phyloP scores from a whole-genome alignment of 2,888 invertebrate species.

The Aethes cnicana region DNA sequence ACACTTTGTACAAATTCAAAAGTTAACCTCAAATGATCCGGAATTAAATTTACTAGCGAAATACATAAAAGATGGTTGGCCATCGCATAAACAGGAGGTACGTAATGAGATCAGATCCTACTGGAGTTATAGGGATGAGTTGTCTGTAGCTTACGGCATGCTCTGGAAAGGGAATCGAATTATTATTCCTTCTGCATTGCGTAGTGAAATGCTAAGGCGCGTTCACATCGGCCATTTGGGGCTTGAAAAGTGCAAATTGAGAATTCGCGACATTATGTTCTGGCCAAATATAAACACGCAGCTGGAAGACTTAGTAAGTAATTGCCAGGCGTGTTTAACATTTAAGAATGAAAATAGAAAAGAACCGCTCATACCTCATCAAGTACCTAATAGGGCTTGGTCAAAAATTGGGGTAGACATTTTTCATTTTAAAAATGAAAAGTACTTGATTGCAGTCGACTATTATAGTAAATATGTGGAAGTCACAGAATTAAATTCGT shows the following conservation, averaged over 20 bases:
- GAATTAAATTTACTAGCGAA: background rate
- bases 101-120: background rate
- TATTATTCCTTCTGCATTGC: background rate
- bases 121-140: too few relatives aligned
- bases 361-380: background rate
- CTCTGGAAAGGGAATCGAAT: background rate
- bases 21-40: background rate
- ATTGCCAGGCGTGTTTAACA: background rate
- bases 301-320: background rate
- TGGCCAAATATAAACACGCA: conserved; percentile 2
- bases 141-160: background rate
- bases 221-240: background rate
- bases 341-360: background rate
- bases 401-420: too few relatives aligned
- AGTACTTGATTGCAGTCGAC: too few relatives aligned
- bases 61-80: background rate
- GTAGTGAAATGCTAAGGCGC: too few relatives aligned
- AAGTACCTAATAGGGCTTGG: too few relatives aligned
- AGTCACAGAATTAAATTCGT: too few relatives aligned
- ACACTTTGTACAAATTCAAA: background rate
- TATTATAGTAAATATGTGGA: too few relatives aligned
- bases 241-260: background rate
- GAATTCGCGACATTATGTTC: background rate
- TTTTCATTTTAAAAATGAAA: too few relatives aligned
- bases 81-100: background rate